phyloP scores from a whole-genome alignment of 2,113 vertebrate genomes.

The Carassius gibelio region DNA sequence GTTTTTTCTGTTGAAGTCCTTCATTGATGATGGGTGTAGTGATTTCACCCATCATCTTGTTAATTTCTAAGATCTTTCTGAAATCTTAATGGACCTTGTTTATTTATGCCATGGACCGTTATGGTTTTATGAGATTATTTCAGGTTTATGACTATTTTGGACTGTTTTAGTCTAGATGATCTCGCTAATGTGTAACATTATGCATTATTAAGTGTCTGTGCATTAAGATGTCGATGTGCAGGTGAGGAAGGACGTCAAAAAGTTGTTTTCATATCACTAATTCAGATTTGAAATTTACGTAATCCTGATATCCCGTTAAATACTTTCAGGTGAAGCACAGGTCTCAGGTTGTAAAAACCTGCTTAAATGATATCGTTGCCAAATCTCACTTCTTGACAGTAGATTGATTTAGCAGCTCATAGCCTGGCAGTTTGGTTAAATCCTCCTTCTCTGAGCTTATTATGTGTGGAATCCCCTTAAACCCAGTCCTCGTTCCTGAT shows the following conservation, averaged over 20 bases:
- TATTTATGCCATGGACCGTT: not conserved
- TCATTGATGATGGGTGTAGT: not conserved
- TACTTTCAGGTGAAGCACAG: not conserved
- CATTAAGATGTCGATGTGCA: not conserved
- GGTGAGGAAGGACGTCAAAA: not conserved
- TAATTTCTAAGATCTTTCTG: not conserved
- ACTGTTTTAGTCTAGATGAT: not conserved
- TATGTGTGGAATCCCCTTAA: slow-evolving; percentile 14
- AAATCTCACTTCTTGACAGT: not conserved
- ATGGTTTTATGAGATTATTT: slow-evolving; percentile 4
- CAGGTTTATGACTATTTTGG: slow-evolving; percentile 1
- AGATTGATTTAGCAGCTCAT: not conserved
- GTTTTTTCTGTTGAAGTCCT: not conserved
- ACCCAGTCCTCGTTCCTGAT: not conserved
- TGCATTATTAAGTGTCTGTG: slow-evolving; percentile 3
- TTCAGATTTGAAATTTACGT: not conserved
- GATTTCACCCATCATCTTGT: not conserved
- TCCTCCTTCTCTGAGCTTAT: not conserved
- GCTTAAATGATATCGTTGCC: not conserved
- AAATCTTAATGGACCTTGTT: slow-evolving; percentile 4
- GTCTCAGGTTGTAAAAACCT: not conserved
- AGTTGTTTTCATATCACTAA: not conserved
- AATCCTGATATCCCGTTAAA: not conserved
- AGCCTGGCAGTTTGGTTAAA: not conserved
- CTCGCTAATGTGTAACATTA: not conserved